Evolutionary conservation across 2,797 vertebrate genomes (phyloP), one percentile per base, ranked within the genome.

Genomic region (Pseudomugil tenellus): DNA sequence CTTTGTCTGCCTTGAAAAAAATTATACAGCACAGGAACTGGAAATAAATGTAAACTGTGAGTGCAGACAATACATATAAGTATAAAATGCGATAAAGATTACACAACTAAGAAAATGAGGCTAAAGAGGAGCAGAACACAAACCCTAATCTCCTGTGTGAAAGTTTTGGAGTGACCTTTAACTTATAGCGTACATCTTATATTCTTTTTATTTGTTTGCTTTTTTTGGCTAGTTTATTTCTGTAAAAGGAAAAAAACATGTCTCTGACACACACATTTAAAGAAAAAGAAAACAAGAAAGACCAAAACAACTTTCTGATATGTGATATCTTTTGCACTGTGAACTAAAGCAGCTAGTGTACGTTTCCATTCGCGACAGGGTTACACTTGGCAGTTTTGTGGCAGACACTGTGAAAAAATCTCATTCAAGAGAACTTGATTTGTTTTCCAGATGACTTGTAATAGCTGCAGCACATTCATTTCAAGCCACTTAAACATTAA

Each of bases 401-500:
- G 49, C 37, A 10, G 29, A 61, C 60, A 56, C 34, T 58, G 9
- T 48, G 75, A 29, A 75, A 53, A 69, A 84, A 67, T 72, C 62
- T 73, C 53, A 61, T 70, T 80, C 61, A 56, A 49, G 61, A 72
- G 67, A 77, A 69, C 76, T 77, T 80, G 86, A 91, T 87, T 80
- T 84, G 80, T 81, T 89, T 90, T 87, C 84, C 79, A 68, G 78
- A 77, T 80, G 86, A 91, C 87, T 77, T 82, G 80, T 85, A 84
- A 86, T 86, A 91, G 82, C 84, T 70, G 84, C 77, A 39, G 81
- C 83, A 80, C 74, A 76, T 90, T 90, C 84, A 92, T 91, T 90
- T 85, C 79, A 73, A 89, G 84, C 85, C 86, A 90, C 85, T 93
- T 90, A 91, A 90, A 92, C 89, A 91, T 91, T 92, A 91, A 91